Evolutionary conservation across 2,888 invertebrate genomes (phyloP).

Genomic region (Epinotia demarniana): DNA sequence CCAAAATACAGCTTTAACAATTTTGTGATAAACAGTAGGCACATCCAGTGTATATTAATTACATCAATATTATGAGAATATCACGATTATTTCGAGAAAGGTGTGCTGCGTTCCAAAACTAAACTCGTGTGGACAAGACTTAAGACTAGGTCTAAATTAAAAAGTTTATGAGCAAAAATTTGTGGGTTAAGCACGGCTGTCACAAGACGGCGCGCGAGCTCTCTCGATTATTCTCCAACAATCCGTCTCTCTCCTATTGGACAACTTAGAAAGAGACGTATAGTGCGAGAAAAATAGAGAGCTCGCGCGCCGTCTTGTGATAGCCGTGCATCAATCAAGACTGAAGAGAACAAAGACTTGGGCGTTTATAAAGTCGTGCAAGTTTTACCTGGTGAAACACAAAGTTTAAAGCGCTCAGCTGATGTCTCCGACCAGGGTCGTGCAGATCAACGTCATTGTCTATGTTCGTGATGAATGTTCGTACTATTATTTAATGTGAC

Average conservation of each 20-base stretch:
- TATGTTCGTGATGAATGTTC: no score
- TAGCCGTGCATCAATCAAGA: neutral
- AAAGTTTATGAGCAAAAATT: slow-evolving; percentile 51
- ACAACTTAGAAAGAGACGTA: no score
- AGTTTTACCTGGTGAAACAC: no score
- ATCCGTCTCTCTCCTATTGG: no score
- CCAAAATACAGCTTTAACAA: neutral
- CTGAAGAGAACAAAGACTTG: neutral
- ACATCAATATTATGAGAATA: slow-evolving; percentile 17
- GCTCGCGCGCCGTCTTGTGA: no score
- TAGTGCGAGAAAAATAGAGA: no score
- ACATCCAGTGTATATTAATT: slow-evolving; percentile 15
- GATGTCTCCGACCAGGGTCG: no score
- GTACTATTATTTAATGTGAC: no score
- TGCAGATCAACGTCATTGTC: no score
- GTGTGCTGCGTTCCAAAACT: slow-evolving; percentile 45
- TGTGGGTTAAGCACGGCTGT: neutral
- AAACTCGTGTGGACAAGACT: slow-evolving; percentile 45
- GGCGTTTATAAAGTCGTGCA: neutral
- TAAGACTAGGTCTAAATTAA: slow-evolving; percentile 49
- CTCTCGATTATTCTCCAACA: no score
- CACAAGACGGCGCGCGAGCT: no score
- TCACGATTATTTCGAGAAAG: slow-evolving; percentile 25
- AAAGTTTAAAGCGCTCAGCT: no score
- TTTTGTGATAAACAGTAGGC: slow-evolving; percentile 16